These are phyloP conservation scores for Trachelus iudaicus DNA, from an alignment of 2,888 invertebrate genomes.

Conservation along the genomic window DNA sequence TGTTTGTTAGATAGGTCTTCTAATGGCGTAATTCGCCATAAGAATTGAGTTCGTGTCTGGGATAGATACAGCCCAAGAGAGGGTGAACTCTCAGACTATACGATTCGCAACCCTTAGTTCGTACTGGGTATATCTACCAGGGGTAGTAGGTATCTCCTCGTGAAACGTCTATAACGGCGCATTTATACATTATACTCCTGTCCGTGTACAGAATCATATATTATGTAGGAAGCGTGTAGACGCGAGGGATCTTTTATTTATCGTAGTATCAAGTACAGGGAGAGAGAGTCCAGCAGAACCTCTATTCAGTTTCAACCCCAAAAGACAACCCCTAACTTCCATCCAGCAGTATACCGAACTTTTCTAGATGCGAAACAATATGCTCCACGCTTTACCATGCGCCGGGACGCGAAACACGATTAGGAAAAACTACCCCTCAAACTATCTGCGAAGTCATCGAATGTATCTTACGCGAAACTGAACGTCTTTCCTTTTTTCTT, in stretches of 20 bases:
- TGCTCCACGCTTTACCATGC: background rate
- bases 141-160: background rate
- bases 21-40: background rate
- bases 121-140: background rate
- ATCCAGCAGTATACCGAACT: background rate
- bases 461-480: conserved; percentile 3
- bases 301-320: conserved; percentile 7
- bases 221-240: conserved; percentile 26
- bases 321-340: background rate
- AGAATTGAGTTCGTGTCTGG: background rate
- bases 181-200: background rate
- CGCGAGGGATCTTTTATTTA: conserved; percentile 34
- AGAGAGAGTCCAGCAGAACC: conserved; percentile 21
- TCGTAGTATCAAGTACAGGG: conserved; percentile 13
- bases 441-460: conserved; percentile 2
- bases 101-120: background rate
- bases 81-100: background rate
- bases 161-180: background rate
- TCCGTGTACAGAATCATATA: conserved; percentile 1
- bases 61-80: background rate
- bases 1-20: background rate
- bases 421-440: background rate
- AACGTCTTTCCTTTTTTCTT: conserved; percentile 9
- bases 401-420: background rate
- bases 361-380: background rate